Conservation (phyloP, 2,797 vertebrate species). For the Calcarius lapponicus region DNA sequence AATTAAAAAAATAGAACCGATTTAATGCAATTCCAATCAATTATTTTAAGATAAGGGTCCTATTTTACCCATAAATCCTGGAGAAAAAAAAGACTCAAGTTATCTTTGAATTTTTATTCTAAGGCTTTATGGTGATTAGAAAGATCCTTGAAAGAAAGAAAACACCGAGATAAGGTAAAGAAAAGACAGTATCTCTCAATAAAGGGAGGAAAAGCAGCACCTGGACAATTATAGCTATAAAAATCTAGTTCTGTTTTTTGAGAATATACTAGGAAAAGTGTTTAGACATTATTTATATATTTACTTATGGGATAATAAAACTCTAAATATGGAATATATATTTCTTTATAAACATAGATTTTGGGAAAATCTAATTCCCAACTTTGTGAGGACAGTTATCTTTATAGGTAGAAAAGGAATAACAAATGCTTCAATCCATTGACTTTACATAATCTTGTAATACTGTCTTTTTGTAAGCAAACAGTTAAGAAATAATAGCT, state of each 20-base stretch:
- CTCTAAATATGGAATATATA: background rate
- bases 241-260: background rate
- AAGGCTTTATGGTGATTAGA: background rate
- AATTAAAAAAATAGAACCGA: background rate
- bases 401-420: background rate
- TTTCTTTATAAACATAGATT: background rate
- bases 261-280: background rate
- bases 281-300: background rate
- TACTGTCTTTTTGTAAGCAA: background rate
- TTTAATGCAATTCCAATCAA: background rate
- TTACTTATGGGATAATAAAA: background rate
- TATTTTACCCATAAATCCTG: background rate
- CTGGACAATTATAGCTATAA: background rate
- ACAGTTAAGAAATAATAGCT: background rate
- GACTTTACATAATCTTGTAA: background rate
- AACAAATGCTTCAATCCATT: background rate
- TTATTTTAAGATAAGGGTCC: background rate
- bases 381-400: background rate
- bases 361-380: background rate
- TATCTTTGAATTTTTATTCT: background rate
- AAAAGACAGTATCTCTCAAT: background rate
- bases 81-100: background rate
- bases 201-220: background rate
- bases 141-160: background rate
- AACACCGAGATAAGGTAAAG: background rate